Conservation (phyloP, 2,888 invertebrate species). For the Spatulosminthurus flaviceps region DNA sequence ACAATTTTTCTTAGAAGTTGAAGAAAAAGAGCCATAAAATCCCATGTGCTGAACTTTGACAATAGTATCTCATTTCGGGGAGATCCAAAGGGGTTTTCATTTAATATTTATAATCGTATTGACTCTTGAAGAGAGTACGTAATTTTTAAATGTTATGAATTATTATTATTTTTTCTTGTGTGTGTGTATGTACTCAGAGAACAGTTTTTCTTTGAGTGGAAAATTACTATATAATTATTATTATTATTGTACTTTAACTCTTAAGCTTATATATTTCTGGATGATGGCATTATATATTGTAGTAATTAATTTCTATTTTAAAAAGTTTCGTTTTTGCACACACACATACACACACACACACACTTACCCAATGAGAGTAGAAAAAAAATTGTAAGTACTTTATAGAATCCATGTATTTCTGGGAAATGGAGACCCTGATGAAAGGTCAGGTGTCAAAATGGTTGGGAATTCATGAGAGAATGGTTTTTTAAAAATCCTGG, state of each 20-base stretch:
- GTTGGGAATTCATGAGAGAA: background rate
- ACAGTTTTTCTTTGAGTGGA: background rate
- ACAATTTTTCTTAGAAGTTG: constrained; percentile 12
- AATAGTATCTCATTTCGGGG: constrained; percentile 30
- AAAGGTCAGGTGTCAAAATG: no score
- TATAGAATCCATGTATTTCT: no score
- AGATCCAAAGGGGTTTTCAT: constrained; percentile 42
- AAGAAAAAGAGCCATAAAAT: background rate
- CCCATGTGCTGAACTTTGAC: constrained; percentile 28
- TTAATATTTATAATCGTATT: constrained; percentile 1
- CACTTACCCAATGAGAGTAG: background rate
- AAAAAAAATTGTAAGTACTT: background rate
- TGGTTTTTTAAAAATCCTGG: background rate
- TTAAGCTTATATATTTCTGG: background rate
- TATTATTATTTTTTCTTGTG: no score
- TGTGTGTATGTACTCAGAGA: background rate
- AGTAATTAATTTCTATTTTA: background rate
- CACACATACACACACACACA: no score
- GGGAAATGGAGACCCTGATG: no score
- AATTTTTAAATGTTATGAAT: constrained; percentile 19
- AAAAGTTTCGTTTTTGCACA: no score
- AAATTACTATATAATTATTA: no score
- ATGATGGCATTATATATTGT: background rate
- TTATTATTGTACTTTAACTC: no score
- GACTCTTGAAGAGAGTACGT: background rate